Conservation (phyloP, 2,113 vertebrate genomes). For the Callipepla californica region DNA sequence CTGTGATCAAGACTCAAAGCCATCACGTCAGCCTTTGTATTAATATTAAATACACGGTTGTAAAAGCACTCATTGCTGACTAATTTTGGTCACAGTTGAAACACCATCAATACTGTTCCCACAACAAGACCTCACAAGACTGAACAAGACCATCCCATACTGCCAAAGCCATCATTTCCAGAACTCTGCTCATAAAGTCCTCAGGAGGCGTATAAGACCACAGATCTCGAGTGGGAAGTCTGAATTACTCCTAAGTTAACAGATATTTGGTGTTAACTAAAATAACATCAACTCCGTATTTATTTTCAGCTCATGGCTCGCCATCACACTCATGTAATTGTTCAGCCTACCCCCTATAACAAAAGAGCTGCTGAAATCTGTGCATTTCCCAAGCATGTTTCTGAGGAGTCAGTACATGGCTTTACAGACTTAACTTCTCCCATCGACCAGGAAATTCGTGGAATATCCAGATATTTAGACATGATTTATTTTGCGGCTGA, state of each 20-base stretch:
- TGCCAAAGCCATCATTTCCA: conserved; percentile 37
- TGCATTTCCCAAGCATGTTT: background rate
- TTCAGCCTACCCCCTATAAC: background rate
- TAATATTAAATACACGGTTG: background rate
- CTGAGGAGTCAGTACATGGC: background rate
- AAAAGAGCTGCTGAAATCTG: background rate
- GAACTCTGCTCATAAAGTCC: background rate
- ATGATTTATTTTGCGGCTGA: background rate
- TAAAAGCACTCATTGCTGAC: conserved; percentile 44
- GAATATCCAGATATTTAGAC: background rate
- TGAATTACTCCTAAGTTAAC: background rate
- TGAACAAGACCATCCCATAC: conserved; percentile 9
- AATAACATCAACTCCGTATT: background rate
- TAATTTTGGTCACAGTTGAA: conserved; percentile 20
- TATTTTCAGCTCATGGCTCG: background rate
- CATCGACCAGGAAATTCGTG: background rate
- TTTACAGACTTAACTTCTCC: background rate
- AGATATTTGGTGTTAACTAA: background rate
- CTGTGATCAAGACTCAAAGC: background rate
- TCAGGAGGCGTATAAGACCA: background rate
- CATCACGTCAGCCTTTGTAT: background rate
- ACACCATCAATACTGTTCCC: conserved; percentile 33
- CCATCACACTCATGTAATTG: background rate
- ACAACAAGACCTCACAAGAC: conserved; percentile 36
- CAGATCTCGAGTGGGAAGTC: background rate